These are phyloP conservation scores for Dicyrtomina minuta DNA, from an alignment of 2,888 invertebrate genomes.

Conservation along the genomic window DNA sequence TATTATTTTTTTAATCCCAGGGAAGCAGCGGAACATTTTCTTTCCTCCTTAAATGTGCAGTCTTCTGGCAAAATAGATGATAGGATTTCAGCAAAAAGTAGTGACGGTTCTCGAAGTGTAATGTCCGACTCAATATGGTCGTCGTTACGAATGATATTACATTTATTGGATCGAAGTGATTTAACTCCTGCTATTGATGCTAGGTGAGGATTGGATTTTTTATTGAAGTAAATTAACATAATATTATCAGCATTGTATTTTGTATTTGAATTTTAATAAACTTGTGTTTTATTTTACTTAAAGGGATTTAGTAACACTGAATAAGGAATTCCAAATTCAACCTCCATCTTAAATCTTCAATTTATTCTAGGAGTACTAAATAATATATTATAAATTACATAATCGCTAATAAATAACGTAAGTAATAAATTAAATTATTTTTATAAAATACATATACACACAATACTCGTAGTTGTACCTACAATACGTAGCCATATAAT, in stretches of 20 bases:
- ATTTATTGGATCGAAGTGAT: constrained; percentile 69
- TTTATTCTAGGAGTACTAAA: not conserved
- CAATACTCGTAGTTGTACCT: no score
- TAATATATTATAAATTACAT: not conserved
- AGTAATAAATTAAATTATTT: not conserved
- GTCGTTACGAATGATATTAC: constrained; percentile 81
- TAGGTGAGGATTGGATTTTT: constrained; percentile 56
- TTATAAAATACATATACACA: not conserved
- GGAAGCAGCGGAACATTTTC: constrained; percentile 92
- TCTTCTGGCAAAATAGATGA: constrained; percentile 67
- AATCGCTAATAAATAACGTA: not conserved
- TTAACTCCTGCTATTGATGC: constrained; percentile 62
- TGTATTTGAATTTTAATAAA: not conserved
- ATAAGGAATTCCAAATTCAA: constrained; percentile 33
- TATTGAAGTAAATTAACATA: not conserved
- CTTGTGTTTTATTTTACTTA: constrained; percentile 1
- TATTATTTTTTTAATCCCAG: no score
- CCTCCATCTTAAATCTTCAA: not conserved
- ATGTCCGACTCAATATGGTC: constrained; percentile 95
- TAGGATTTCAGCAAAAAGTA: not conserved
- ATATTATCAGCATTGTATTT: not conserved
- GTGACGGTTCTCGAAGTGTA: no score
- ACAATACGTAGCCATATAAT: no score
- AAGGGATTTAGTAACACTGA: constrained; percentile 35
- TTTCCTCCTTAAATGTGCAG: constrained; percentile 91